These are phyloP conservation scores for Himantopus leucocephalus DNA, from an alignment of 2,113 vertebrate species.

Conservation along the genomic window DNA sequence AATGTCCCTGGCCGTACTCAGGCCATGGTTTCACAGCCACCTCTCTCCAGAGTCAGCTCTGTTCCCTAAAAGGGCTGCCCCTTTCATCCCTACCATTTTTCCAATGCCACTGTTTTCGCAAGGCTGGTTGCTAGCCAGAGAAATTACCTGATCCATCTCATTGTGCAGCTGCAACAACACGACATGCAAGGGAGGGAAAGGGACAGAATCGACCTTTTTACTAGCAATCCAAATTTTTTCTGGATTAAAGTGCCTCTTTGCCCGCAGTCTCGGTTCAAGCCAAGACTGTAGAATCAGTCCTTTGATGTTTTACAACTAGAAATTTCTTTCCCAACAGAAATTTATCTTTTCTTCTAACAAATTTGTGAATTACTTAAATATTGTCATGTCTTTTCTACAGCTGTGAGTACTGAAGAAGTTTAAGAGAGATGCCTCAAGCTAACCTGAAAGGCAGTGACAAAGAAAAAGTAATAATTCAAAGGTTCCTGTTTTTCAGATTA, in stretches of 20 bases:
- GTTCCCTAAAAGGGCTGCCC: fast-evolving
- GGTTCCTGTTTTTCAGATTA: background rate
- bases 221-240: background rate
- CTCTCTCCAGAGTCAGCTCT: background rate
- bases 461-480: background rate
- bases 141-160: background rate
- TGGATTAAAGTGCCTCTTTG: background rate
- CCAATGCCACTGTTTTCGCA: background rate
- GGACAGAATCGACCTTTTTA: background rate
- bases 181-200: background rate
- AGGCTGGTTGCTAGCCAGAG: background rate
- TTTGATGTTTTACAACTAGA: background rate
- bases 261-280: background rate
- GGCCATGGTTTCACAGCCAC: background rate
- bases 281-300: background rate
- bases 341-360: background rate
- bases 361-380: background rate
- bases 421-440: background rate
- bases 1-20: fast-evolving
- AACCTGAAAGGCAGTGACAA: background rate
- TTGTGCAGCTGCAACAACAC: background rate
- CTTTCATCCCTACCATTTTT: background rate
- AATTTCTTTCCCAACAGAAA: background rate
- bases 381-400: background rate
- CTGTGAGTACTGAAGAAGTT: background rate